These are phyloP conservation scores for Drosophila testacea DNA, from an alignment of 2,888 invertebrate species.

Conservation along the genomic window DNA sequence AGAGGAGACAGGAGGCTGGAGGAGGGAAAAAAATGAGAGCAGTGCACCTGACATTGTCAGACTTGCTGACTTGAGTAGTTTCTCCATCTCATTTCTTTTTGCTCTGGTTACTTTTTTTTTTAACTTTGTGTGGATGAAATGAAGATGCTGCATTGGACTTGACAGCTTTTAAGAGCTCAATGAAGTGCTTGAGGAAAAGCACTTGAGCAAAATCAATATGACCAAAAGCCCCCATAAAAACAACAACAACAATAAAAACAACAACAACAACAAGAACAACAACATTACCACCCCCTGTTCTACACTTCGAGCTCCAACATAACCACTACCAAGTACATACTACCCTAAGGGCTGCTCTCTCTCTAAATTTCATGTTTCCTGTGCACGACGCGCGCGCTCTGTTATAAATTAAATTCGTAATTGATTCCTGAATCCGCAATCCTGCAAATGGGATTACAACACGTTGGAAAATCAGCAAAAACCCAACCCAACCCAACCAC, in stretches of 20 bases:
- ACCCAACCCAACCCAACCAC: conserved; percentile 23
- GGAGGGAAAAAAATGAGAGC: background rate
- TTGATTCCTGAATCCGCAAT: conserved; percentile 83
- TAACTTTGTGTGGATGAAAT: background rate
- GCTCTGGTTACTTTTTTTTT: conserved; percentile 7
- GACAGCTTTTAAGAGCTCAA: conserved; percentile 73
- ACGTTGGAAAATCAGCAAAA: conserved; percentile 73
- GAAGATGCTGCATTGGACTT: conserved; percentile 62
- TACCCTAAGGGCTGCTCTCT: conserved; percentile 25
- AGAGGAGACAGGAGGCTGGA: no score
- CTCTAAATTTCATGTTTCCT: conserved; percentile 67
- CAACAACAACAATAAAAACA: background rate
- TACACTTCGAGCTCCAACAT: background rate
- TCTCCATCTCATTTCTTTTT: background rate
- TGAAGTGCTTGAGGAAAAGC: conserved; percentile 57
- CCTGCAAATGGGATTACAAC: conserved; percentile 82
- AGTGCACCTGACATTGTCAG: conserved; percentile 73
- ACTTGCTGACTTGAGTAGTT: conserved; percentile 23
- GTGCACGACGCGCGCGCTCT: conserved; percentile 67
- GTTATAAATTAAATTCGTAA: conserved; percentile 81
- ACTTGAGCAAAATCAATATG: conserved; percentile 68
- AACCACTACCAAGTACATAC: background rate
- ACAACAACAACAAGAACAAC: background rate
- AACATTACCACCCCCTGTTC: background rate
- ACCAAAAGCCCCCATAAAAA: conserved; percentile 15